phyloP scores from a whole-genome alignment of 1,140 invertebrate species.

The Saxidomus purpurata region DNA sequence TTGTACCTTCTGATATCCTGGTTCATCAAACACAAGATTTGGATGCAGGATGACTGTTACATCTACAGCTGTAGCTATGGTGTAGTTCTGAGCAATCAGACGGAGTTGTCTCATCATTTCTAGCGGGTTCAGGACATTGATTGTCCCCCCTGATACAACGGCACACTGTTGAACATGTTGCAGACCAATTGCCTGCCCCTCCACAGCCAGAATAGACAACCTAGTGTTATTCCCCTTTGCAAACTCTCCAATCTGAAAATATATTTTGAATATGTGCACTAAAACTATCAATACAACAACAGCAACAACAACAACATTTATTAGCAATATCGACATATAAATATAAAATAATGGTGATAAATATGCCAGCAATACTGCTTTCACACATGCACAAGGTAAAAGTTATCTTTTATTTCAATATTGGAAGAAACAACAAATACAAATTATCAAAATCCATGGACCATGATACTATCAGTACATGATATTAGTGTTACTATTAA shows the following conservation, averaged over 20 bases:
- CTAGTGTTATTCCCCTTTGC: constrained; percentile 79
- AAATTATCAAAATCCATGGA: too few relatives aligned
- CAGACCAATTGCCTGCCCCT: constrained; percentile 78
- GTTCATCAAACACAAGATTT: constrained; percentile 79
- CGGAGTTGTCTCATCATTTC: constrained; percentile 82
- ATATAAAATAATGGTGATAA: too few relatives aligned
- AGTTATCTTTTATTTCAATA: too few relatives aligned
- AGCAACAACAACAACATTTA: too few relatives aligned
- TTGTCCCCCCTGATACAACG: constrained; percentile 78
- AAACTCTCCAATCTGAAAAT: constrained; percentile 80
- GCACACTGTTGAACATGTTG: constrained; percentile 78
- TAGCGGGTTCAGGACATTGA: constrained; percentile 81
- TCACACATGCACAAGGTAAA: too few relatives aligned
- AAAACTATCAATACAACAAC: too few relatives aligned
- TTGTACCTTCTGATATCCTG: constrained; percentile 69
- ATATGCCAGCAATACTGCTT: too few relatives aligned
- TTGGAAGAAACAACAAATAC: too few relatives aligned
- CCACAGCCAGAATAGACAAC: constrained; percentile 81
- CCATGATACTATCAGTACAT: too few relatives aligned
- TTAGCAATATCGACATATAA: too few relatives aligned
- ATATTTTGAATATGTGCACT: too few relatives aligned
- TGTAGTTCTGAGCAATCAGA: constrained; percentile 81
- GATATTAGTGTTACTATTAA: too few relatives aligned
- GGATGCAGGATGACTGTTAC: constrained; percentile 79
- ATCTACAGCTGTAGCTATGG: constrained; percentile 80